Evolutionary conservation across 2,797 vertebrate species (phyloP).

Genomic region (Stomatorhinus walkeri): DNA sequence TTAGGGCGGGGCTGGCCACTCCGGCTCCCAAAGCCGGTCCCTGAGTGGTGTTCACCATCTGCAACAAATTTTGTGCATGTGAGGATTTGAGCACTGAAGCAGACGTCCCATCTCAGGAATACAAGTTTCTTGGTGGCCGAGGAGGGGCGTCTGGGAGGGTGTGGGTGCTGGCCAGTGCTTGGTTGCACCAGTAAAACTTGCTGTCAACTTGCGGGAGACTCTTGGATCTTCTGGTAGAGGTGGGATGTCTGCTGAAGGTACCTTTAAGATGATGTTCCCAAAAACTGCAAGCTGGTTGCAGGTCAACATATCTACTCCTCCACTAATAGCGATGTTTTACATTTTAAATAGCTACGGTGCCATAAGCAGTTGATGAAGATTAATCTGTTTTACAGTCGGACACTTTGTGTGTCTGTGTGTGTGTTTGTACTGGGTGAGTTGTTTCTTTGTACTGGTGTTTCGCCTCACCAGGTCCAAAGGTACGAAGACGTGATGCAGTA

Average conservation of each 20-base stretch:
- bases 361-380: background rate
- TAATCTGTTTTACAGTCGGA: background rate
- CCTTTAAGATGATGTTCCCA: background rate
- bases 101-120: background rate
- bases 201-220: background rate
- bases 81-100: background rate
- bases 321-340: background rate
- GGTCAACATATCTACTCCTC: background rate
- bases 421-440: background rate
- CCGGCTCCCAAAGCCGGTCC: constrained; percentile 60
- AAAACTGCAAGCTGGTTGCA: background rate
- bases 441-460: background rate
- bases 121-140: background rate
- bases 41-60: constrained; percentile 74
- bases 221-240: background rate
- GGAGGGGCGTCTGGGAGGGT: background rate
- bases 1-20: constrained; percentile 67
- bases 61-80: background rate
- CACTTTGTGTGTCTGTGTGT: background rate
- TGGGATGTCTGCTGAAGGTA: background rate
- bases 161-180: background rate
- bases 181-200: background rate
- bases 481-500: constrained; percentile 74
- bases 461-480: constrained; percentile 75
- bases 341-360: background rate